phyloP scores from a whole-genome alignment of 2,113 vertebrate species.

The Blennius ocellaris region DNA sequence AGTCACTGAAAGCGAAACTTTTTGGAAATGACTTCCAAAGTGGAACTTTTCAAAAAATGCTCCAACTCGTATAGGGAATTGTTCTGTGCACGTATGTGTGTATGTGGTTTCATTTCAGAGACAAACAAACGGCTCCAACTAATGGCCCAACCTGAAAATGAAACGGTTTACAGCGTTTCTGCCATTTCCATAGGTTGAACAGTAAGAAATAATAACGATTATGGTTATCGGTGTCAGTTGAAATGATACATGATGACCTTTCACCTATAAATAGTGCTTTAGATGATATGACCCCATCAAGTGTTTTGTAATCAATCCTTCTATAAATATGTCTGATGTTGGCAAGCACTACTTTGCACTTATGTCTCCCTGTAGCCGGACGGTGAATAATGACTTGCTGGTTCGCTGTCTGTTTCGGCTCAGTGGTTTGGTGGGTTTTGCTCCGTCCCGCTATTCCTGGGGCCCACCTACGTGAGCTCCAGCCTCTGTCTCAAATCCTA shows the following conservation, averaged over 20 bases:
- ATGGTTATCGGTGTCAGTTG: not conserved
- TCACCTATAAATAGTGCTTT: not conserved
- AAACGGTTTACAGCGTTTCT: too few species aligned
- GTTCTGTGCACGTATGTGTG: too few species aligned
- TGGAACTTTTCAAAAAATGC: too few species aligned
- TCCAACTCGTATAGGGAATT: too few species aligned
- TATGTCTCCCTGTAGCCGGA: constrained; percentile 40
- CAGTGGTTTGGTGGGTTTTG: constrained; percentile 35
- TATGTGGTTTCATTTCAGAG: too few species aligned
- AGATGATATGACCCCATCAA: not conserved
- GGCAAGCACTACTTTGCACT: constrained; percentile 4
- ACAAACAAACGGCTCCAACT: too few species aligned
- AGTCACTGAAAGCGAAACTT: too few species aligned
- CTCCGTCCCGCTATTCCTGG: constrained; percentile 52
- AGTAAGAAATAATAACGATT: not conserved
- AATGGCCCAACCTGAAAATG: too few species aligned
- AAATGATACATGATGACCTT: not conserved
- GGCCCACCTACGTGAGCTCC: constrained; percentile 25
- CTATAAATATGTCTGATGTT: not conserved
- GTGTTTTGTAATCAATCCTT: not conserved
- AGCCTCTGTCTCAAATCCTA: constrained; percentile 55
- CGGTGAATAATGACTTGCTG: constrained; percentile 39
- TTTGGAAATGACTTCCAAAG: too few species aligned
- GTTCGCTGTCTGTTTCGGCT: constrained; percentile 36
- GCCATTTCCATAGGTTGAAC: too few species aligned